Base-by-base conservation (phyloP, 2,113 vertebrate genomes). In the Genyomyrus donnyi region DNA sequence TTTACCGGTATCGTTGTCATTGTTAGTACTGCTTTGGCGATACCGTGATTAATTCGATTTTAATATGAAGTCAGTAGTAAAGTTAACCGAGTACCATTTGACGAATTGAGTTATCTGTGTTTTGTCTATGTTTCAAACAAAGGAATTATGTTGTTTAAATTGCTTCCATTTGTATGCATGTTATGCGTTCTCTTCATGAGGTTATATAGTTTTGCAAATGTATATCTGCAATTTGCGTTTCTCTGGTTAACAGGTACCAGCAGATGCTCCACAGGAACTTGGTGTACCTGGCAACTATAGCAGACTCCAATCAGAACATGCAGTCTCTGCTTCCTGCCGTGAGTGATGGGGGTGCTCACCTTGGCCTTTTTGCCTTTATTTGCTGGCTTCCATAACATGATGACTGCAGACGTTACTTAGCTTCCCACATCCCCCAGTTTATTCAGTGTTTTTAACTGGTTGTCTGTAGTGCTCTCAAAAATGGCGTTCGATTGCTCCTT, bases 291-390 rank as follows among this genome's bases (percentile, higher is more conserved):
- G 98, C 98, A 24, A 99, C 98, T 89, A 99, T 99, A 97, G 98
- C 98, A 96, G 98, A 99, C 95, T 99, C 98, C 90, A 99, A 99
- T 95, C 98, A 99, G 94, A 99, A 99, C 94, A 98, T 99, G 97
- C 98, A 99, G 95, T 97, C 98, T 93, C 97, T 99, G 90, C 96
- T 99, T 93, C 98, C 98, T 93, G 98, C 98, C 93, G 98, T 99
- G 96, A 99, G 98, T 98, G 96, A 58, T 15, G 88, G 39, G 13
- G 85, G 50, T 27, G 49, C n/a, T 89, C n/a, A 58, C 77, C 89
- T 89, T 62, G 58, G 77, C 19, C 80, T 87, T 74, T 46, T 27
- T 27, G 39, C 52, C n/a, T 46, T n/a, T 89, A 8, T 17, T 62
- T 58, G 5, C 27, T 88, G 15, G 17, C 74, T 80, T 42, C 74